Conservation (phyloP, 2,888 invertebrate genomes). For the Apotomis betuletana region DNA sequence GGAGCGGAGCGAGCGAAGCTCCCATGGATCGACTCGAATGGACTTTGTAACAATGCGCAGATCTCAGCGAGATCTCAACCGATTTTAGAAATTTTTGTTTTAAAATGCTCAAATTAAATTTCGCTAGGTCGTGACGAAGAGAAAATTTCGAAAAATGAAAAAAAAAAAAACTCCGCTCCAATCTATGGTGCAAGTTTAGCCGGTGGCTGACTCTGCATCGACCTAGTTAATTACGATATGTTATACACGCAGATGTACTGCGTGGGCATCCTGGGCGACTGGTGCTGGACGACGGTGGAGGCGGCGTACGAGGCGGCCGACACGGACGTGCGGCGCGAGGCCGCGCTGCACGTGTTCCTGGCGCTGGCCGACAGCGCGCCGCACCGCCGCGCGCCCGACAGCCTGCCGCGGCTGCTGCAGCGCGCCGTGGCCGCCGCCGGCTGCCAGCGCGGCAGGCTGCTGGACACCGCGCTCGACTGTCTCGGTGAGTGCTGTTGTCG, state of each 20-base stretch:
- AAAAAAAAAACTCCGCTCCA: too few species aligned
- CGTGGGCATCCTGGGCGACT: conserved; percentile 90
- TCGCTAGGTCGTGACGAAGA: too few species aligned
- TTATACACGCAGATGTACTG: conserved; percentile 88
- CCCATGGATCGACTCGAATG: too few species aligned
- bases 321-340: conserved; percentile 78
- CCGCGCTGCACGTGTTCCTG: conserved; percentile 80
- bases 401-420: conserved; percentile 65
- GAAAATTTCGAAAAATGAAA: too few species aligned
- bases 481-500: conserved; percentile 82
- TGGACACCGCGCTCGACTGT: conserved; percentile 89
- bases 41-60: too few species aligned
- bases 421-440: conserved; percentile 60
- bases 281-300: conserved; percentile 88
- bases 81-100: too few species aligned
- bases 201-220: too few species aligned
- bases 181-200: too few species aligned
- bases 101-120: too few species aligned
- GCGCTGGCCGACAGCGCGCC: conserved; percentile 80
- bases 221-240: too few species aligned
- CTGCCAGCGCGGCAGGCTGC: conserved; percentile 73
- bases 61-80: too few species aligned
- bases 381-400: conserved; percentile 71
- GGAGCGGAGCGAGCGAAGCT: too few species aligned
- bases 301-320: conserved; percentile 85